phyloP scores from a whole-genome alignment of 2,888 invertebrate genomes.

The Criorhina ranunculi region DNA sequence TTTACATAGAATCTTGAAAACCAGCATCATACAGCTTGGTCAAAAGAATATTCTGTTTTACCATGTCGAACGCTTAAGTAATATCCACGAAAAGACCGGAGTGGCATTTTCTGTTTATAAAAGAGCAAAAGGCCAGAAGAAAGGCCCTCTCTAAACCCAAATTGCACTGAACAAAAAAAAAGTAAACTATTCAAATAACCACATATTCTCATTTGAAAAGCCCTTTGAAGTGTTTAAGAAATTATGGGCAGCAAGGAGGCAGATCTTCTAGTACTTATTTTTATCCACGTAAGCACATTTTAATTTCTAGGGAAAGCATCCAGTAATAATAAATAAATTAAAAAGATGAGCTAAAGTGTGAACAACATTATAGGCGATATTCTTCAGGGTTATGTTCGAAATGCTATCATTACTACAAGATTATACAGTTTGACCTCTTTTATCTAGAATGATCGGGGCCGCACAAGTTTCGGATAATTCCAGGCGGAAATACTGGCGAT shows the following conservation, averaged over 20 bases:
- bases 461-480: no score
- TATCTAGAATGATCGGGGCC: no score
- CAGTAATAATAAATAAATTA: neutral
- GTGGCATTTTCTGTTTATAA: slow-evolving; percentile 9
- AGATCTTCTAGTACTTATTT: slow-evolving; percentile 16
- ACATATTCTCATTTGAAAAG: neutral
- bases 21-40: neutral
- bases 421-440: no score
- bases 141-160: no score
- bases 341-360: slow-evolving; percentile 1
- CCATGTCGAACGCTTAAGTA: slow-evolving; percentile 22
- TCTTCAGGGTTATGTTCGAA: slow-evolving; percentile 15
- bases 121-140: slow-evolving; percentile 17
- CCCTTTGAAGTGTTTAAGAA: slow-evolving; percentile 14
- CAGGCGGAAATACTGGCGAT: no score
- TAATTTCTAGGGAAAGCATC: slow-evolving; percentile 5
- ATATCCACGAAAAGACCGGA: slow-evolving; percentile 24
- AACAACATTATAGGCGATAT: slow-evolving; percentile 6
- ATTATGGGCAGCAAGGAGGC: slow-evolving; percentile 4
- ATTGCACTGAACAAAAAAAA: no score
- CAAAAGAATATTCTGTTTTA: neutral
- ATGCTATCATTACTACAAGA: neutral
- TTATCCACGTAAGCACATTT: slow-evolving; percentile 12
- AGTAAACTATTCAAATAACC: neutral
- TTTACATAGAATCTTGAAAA: neutral